Conservation (phyloP, 23 tunicate genomes). For the Ascidia mentula region DNA sequence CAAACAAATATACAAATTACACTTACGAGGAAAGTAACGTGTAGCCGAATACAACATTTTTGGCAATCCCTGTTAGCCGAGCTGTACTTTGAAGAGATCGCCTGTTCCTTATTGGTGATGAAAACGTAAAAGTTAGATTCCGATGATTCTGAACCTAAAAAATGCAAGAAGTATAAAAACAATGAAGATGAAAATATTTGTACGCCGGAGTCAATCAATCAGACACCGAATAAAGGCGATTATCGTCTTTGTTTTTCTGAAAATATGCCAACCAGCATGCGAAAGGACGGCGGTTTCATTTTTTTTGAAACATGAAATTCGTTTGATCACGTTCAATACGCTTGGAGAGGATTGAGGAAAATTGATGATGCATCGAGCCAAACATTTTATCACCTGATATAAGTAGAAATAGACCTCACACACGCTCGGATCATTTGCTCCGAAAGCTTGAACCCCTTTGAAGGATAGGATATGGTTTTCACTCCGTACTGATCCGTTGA, state of each 20-base stretch:
- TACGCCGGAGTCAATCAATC: background rate
- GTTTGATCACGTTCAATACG: no score
- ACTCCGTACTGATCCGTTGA: background rate
- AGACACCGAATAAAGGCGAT: no score
- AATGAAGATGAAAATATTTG: background rate
- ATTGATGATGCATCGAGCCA: no score
- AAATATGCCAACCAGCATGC: no score
- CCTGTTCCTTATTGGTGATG: background rate
- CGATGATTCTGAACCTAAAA: background rate
- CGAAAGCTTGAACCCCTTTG: background rate
- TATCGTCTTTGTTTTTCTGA: no score
- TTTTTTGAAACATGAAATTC: no score
- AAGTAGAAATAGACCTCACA: background rate
- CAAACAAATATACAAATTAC: background rate
- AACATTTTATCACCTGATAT: background rate
- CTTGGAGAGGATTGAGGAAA: no score
- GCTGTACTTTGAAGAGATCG: background rate
- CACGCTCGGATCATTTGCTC: conserved; percentile 3
- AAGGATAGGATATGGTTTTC: background rate
- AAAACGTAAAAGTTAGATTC: background rate
- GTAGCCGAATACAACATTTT: background rate
- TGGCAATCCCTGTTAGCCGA: background rate
- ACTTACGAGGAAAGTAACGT: background rate
- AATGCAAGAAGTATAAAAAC: background rate
- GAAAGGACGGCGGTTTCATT: no score